Percentiles rank a stretch among this genome's conserved stretches.
Evolutionary conservation across 2,113 vertebrate species (phyloP).

Genomic region (Antidorcas marsupialis): DNA sequence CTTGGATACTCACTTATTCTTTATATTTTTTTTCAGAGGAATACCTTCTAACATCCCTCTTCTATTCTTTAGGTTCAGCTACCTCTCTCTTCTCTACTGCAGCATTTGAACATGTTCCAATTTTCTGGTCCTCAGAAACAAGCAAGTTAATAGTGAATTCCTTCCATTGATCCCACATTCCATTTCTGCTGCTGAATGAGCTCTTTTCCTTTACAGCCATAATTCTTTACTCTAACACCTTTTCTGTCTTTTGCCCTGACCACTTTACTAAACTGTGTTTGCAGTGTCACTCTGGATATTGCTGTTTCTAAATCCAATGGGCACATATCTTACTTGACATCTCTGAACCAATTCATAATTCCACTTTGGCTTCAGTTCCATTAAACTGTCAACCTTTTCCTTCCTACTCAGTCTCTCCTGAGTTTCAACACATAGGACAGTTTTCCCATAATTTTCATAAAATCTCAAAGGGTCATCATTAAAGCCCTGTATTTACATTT

Average conservation of each 20-base stretch:
- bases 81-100: background rate
- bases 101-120: background rate
- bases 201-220: background rate
- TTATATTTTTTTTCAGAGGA: background rate
- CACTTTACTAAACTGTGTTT: background rate
- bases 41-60: background rate
- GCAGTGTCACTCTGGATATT: background rate
- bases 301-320: background rate
- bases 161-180: background rate
- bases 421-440: slow-evolving; percentile 10
- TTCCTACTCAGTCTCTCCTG: background rate
- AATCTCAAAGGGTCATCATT: slow-evolving; percentile 30
- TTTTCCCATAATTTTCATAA: slow-evolving; percentile 18
- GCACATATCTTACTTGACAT: slow-evolving; percentile 22
- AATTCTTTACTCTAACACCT: background rate
- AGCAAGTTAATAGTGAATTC: background rate
- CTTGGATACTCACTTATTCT: background rate
- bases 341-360: slow-evolving; percentile 24
- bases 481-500: slow-evolving; percentile 10
- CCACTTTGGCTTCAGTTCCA: slow-evolving; percentile 23
- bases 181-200: background rate
- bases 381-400: slow-evolving; percentile 45
- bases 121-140: background rate
- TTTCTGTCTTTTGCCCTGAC: background rate
- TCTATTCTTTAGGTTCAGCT: background rate